phyloP scores from a whole-genome alignment of 2,797 vertebrate species.

The Oreortyx pictus region DNA sequence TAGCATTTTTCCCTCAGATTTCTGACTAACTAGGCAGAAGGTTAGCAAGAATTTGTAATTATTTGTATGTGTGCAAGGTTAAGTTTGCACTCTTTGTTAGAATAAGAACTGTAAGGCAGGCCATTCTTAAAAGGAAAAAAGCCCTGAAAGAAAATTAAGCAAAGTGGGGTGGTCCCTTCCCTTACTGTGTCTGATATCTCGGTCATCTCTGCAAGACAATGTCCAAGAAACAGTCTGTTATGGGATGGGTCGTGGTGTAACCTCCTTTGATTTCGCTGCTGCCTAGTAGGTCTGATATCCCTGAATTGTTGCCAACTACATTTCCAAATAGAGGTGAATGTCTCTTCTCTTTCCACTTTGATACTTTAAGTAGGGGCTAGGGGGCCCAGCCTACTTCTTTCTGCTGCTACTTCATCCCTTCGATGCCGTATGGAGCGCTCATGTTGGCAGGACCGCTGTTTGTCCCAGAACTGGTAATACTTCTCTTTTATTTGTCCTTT shows the following conservation, averaged over 20 bases:
- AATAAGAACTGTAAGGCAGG: not conserved
- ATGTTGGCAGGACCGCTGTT: not conserved
- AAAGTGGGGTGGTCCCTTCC: no score
- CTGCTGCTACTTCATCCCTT: not conserved
- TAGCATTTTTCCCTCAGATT: conserved; percentile 41
- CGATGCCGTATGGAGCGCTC: not conserved
- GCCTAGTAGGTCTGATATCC: no score
- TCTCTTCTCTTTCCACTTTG: no score
- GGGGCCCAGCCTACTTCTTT: no score
- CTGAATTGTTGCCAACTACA: no score
- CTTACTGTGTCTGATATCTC: not conserved
- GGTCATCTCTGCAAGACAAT: not conserved
- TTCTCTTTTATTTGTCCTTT: not conserved
- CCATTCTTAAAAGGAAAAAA: not conserved
- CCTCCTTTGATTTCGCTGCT: no score
- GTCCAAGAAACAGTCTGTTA: not conserved
- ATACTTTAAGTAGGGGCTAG: no score
- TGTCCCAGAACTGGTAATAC: no score
- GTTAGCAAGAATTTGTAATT: not conserved
- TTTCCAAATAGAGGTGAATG: no score
- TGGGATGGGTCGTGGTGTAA: no score
- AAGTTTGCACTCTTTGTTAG: not conserved
- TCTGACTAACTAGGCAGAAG: conserved; percentile 41
- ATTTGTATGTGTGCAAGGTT: not conserved
- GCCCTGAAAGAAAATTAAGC: not conserved